Conservation (phyloP, 2,888 invertebrate genomes). For the Chymomyza caudatula region DNA sequence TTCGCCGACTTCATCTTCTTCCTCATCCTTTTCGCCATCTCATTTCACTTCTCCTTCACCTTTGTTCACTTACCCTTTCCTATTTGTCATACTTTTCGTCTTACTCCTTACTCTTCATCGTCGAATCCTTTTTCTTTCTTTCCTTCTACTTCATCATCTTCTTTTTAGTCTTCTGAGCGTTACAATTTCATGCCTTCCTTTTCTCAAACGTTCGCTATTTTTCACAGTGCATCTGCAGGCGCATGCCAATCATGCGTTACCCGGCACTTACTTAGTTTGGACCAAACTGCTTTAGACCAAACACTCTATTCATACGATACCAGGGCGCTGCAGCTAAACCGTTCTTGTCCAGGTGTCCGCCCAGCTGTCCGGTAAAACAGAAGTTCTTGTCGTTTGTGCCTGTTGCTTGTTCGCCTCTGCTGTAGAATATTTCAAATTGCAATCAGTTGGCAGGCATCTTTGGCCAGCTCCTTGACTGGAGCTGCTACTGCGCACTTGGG, state of each 20-base stretch:
- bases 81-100: too few relatives aligned
- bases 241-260: constrained; percentile 56
- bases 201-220: background rate
- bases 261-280: background rate
- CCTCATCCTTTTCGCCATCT: too few relatives aligned
- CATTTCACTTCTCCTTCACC: too few relatives aligned
- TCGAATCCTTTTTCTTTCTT: too few relatives aligned
- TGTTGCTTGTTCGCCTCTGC: constrained; percentile 50
- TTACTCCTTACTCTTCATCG: too few relatives aligned
- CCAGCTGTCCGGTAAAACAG: constrained; percentile 47
- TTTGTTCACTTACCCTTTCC: too few relatives aligned
- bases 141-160: too few relatives aligned
- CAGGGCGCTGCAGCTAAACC: constrained; percentile 2
- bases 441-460: constrained; percentile 71
- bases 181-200: too few relatives aligned
- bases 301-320: background rate
- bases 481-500: background rate
- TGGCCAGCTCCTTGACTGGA: background rate
- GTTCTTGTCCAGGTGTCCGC: constrained; percentile 33
- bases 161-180: too few relatives aligned
- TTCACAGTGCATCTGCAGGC: constrained; percentile 12
- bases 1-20: too few relatives aligned
- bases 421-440: constrained; percentile 72
- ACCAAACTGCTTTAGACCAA: background rate
- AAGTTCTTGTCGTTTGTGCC: constrained; percentile 67